phyloP scores from a whole-genome alignment of 2,113 vertebrate genomes.

The Ptyas mucosa region DNA sequence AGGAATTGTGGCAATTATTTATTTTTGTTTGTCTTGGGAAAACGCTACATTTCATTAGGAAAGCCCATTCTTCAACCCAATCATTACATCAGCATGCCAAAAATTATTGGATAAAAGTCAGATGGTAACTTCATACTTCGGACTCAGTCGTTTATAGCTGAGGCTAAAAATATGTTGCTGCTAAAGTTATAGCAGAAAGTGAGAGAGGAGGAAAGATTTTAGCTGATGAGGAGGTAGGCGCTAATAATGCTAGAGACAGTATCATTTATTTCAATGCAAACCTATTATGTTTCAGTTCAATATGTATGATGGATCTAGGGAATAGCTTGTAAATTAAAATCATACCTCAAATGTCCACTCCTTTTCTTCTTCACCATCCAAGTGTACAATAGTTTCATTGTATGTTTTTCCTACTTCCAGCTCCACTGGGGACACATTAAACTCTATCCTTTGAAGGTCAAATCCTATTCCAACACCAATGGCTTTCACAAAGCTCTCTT shows the following conservation, averaged over 20 bases:
- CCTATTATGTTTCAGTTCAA: neutral
- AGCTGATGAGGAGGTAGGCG: too few species aligned
- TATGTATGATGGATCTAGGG: neutral
- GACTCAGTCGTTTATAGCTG: neutral
- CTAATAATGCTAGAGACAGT: neutral
- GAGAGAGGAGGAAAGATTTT: neutral
- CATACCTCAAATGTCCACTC: conserved; percentile 79
- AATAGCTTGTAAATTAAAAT: neutral
- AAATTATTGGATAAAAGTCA: neutral
- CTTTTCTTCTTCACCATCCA: conserved; percentile 82
- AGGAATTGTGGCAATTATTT: neutral
- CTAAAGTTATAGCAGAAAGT: neutral
- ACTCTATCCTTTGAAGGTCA: conserved; percentile 89
- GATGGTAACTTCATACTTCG: neutral
- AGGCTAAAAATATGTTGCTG: neutral
- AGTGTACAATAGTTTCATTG: conserved; percentile 81
- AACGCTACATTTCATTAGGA: neutral
- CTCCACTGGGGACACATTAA: conserved; percentile 77
- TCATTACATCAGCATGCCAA: neutral
- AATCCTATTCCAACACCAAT: conserved; percentile 90
- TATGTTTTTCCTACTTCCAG: conserved; percentile 74
- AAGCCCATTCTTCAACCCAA: neutral
- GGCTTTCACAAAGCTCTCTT: conserved; percentile 97
- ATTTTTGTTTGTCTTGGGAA: neutral
- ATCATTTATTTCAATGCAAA: neutral